Base-by-base conservation (phyloP, 2,888 invertebrate genomes). In the Cephus sareptanus region DNA sequence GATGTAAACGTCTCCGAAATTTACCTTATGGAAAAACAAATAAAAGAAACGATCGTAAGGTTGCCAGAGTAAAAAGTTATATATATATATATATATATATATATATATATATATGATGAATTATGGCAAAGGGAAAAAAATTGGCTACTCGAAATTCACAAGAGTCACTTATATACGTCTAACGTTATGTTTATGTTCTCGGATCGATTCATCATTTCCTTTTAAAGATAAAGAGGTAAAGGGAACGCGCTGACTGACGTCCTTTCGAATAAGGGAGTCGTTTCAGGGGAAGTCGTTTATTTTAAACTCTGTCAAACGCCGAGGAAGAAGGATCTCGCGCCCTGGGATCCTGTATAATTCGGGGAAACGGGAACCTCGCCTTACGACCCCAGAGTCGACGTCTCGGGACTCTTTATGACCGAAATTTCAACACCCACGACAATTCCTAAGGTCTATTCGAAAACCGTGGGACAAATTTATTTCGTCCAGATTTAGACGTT, bases 1-100 rank as follows among this genome's bases (percentile, higher is more conserved):
- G 83, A 98, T 96, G 91, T 95, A 95, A 0, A 98, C 96, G 86
- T 97, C 96, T 4, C 97, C 98, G 89, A 98, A 97, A 92, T 97
- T 96, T 76, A 98, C 96, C 98, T 98, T 92, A 1, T 90, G 89
- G 79, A 76, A 79, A 82, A 80, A 77, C 86, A 56, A 56, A 23
- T 23, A 85, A 81, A 82, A 86, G 84, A 87, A 87, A 84, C 56
- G 56, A 23, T 23, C 69, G 75, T 76, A 77, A 75, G 37, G 75
- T 77, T 40, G 35, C 68, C 33, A 13, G 77, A 34, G 70, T 13
- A 40, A n/a, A 70, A 75, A 31, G 9, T 31, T 75, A 23, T 68
- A 33, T 69, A 69, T 73, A 69, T 34, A 40, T 6, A 40, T 33
- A n/a, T 34, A n/a, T n/a, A n/a, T 75, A 23, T 68, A 33, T 75